Percentiles rank a stretch among this genome's conserved stretches.
phyloP scores from a whole-genome alignment of 2,797 vertebrate species.

The Atherinosoma microstoma region DNA sequence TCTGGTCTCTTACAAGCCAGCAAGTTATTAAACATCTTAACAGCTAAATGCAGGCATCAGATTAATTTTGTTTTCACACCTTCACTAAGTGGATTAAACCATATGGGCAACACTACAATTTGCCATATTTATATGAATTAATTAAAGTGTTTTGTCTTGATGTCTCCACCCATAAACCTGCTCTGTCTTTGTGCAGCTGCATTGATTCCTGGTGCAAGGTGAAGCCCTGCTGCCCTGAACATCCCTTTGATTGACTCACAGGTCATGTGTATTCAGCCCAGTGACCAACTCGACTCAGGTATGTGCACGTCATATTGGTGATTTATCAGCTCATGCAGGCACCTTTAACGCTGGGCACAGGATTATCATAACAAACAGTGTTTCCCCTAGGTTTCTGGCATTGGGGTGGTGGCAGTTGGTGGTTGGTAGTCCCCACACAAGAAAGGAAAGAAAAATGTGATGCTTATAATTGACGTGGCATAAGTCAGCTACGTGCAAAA shows the following conservation, averaged over 20 bases:
- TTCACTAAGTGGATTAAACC: constrained; percentile 12
- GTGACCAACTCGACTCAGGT: constrained; percentile 80
- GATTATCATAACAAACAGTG: too few relatives aligned
- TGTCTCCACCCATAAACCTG: not conserved
- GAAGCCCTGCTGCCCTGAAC: constrained; percentile 87
- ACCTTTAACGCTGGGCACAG: not conserved
- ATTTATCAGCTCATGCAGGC: not conserved
- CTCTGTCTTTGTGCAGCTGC: constrained; percentile 73
- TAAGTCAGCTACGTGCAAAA: not conserved
- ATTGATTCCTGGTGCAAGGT: constrained; percentile 87
- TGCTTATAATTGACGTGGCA: not conserved
- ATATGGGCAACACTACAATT: not conserved
- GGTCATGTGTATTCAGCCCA: constrained; percentile 53
- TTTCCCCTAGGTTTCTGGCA: too few relatives aligned
- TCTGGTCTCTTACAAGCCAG: not conserved
- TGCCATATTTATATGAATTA: not conserved
- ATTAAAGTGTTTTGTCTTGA: not conserved
- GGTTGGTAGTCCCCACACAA: not conserved
- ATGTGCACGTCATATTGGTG: not conserved
- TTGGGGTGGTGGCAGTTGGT: not conserved
- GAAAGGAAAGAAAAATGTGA: not conserved
- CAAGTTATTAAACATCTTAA: not conserved
- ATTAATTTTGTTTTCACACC: constrained; percentile 8
- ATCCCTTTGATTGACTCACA: constrained; percentile 84
- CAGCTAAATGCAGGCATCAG: constrained; percentile 2